Evolutionary conservation across 2,888 invertebrate genomes (phyloP).

Genomic region (Gortyna flavago): DNA sequence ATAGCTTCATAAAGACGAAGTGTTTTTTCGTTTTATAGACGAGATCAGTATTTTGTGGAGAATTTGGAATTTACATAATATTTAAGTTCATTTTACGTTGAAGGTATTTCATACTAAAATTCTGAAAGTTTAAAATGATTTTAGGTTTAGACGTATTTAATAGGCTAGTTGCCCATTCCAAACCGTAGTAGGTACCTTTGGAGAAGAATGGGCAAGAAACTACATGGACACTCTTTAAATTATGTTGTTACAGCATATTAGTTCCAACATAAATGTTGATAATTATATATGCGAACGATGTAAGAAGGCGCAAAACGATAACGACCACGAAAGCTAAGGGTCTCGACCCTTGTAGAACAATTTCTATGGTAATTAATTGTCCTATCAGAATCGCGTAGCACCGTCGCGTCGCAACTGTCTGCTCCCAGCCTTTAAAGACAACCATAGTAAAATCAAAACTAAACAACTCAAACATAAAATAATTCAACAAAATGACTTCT

Average conservation of each 20-base stretch:
- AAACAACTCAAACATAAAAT: neutral
- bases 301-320: neutral
- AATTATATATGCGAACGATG: neutral
- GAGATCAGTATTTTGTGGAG: conserved; percentile 9
- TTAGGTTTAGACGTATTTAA: neutral
- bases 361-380: neutral
- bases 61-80: conserved; percentile 15
- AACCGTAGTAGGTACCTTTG: neutral
- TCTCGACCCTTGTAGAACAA: neutral
- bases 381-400: too few relatives aligned
- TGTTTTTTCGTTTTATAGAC: conserved; percentile 26
- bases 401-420: too few relatives aligned
- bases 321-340: neutral
- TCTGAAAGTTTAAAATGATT: neutral
- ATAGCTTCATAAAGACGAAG: conserved; percentile 34
- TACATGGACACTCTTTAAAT: neutral
- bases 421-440: too few relatives aligned
- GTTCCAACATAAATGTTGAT: neutral
- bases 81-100: neutral
- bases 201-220: neutral
- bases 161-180: neutral
- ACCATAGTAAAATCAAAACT: neutral
- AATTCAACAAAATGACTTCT: neutral
- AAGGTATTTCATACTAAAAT: neutral
- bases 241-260: neutral